Conservation (phyloP, 2,797 vertebrate species). For the Pseudotriccus pelzelni region DNA sequence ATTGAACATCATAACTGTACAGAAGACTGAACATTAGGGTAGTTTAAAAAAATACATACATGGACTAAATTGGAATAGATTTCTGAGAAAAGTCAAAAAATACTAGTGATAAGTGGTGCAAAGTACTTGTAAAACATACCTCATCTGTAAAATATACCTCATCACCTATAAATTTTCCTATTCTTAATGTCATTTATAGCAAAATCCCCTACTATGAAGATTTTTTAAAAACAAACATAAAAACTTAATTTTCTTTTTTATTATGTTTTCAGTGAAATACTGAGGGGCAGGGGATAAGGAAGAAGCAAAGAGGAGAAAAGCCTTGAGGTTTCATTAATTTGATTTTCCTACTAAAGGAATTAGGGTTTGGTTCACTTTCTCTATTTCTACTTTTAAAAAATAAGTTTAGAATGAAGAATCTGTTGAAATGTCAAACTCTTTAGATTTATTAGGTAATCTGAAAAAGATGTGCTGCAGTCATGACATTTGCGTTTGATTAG, state of each 20-base stretch:
- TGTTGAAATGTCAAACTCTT: not conserved
- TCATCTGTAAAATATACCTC: not conserved
- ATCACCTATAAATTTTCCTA: not conserved
- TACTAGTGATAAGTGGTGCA: not conserved
- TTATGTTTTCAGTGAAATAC: not conserved
- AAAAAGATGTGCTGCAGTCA: not conserved
- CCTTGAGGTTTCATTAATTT: not conserved
- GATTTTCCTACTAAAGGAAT: not conserved
- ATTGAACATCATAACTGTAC: not conserved
- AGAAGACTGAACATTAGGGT: not conserved
- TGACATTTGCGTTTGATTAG: not conserved
- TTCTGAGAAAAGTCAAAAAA: not conserved
- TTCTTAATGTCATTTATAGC: not conserved
- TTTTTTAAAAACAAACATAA: not conserved
- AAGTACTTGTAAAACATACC: not conserved
- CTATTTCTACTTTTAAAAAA: not conserved
- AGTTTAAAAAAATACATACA: not conserved
- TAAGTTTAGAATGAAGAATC: not conserved
- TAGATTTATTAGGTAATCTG: slow-evolving; percentile 7
- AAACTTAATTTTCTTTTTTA: not conserved
- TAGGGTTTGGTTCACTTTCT: not conserved
- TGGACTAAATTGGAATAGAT: not conserved
- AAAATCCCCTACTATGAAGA: not conserved
- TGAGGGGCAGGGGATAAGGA: fast-evolving
- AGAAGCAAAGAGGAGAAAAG: not conserved